A percentile compares a stretch with the other conserved stretches of the same genome.
Conservation (phyloP, 2,888 invertebrate species). For the Amiota communis region DNA sequence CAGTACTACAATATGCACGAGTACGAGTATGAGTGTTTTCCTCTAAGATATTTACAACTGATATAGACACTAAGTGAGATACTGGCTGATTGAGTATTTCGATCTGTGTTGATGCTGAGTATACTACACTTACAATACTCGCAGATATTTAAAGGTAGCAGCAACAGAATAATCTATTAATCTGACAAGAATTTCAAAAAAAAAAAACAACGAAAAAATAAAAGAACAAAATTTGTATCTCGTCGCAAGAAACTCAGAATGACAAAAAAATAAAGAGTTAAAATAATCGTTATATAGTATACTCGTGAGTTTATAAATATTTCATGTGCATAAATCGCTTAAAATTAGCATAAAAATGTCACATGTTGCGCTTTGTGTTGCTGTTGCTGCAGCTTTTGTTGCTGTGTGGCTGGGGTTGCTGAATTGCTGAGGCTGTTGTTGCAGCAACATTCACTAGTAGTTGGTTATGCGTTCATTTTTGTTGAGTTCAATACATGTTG, state of each 20-base stretch:
- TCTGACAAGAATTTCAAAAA: not conserved
- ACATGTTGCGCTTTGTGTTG: conserved; percentile 10
- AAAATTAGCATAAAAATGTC: conserved; percentile 34
- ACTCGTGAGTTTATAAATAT: conserved; percentile 16
- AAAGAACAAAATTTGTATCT: not conserved
- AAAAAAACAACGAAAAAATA: not conserved
- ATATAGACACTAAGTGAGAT: too few relatives aligned
- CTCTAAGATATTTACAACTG: too few relatives aligned
- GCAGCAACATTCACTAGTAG: not conserved
- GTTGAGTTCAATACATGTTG: not conserved
- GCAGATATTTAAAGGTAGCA: conserved; percentile 11
- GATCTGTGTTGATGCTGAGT: not conserved
- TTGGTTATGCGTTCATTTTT: not conserved
- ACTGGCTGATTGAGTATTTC: not conserved
- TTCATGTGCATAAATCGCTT: conserved; percentile 30
- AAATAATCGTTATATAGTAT: conserved; percentile 6
- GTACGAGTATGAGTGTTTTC: too few relatives aligned
- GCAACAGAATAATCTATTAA: conserved; percentile 24
- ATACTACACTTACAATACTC: not conserved
- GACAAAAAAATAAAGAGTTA: not conserved
- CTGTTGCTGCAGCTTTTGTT: not conserved
- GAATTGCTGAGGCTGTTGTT: not conserved
- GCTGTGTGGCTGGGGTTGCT: not conserved
- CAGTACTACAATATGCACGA: too few relatives aligned
- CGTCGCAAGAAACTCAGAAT: not conserved